phyloP scores from a whole-genome alignment of 2,797 vertebrate species.

The Lemur catta region DNA sequence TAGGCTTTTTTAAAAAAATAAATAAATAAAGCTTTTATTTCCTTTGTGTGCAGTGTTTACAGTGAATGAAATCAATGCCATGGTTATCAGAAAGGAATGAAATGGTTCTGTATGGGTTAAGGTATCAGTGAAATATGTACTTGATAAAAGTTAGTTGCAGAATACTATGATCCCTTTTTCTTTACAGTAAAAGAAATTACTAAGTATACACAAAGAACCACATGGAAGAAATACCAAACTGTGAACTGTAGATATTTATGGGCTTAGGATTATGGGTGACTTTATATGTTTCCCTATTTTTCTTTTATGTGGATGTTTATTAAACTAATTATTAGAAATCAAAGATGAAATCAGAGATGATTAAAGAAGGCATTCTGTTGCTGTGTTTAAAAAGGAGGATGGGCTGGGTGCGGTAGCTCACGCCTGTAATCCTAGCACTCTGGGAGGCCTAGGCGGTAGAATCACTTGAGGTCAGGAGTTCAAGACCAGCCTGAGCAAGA shows the following conservation, averaged over 20 bases:
- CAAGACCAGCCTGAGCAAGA: too few relatives aligned
- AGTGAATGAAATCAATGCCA: neutral
- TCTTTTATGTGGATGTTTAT: neutral
- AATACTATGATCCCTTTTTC: neutral
- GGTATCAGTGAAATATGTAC: neutral
- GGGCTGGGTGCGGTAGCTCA: neutral
- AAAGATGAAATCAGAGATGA: neutral
- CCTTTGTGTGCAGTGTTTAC: neutral
- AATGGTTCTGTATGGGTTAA: neutral
- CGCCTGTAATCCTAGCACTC: too few relatives aligned
- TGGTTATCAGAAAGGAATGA: neutral
- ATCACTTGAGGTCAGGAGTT: too few relatives aligned
- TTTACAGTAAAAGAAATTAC: neutral
- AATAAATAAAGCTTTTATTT: neutral
- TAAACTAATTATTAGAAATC: neutral
- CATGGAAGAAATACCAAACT: neutral
- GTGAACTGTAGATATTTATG: neutral
- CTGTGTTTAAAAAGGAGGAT: neutral
- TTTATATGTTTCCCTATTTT: neutral
- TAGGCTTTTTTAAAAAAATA: neutral
- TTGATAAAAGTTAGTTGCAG: neutral
- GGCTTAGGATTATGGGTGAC: neutral
- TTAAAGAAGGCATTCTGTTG: neutral
- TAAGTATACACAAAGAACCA: neutral
- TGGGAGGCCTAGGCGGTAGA: too few relatives aligned